Evolutionary conservation across 1,140 invertebrate species (phyloP), one percentile per base, ranked within the genome.

Genomic region (Acyrthosiphon pisum): DNA sequence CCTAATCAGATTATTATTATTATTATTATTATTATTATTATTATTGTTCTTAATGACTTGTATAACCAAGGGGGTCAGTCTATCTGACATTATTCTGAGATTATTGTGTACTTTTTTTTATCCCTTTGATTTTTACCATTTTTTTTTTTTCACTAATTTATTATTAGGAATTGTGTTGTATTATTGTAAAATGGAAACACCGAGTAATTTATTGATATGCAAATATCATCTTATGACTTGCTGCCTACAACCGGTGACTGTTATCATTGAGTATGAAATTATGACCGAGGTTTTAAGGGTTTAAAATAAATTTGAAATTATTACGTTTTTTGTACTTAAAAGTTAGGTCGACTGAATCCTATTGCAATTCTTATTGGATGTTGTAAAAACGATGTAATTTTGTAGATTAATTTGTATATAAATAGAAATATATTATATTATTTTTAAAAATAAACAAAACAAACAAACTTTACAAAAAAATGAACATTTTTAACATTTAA

Each of bases 351-450:
- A 93, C 91, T 93, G 91, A 93, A 84, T 86, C 91, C 91, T 86
- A 81, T 93, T 86, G 91, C 91, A 92, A 92, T 84, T 84, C 46
- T 41, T 92, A 83, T 83, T 92, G 48, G 48, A 92, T 92, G 20
- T 91, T 91, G 68, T 91, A 91, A 76, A 91, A 92, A 81, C 4
- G 1, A 48, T 92, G 90, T 92, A 92, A 92, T 83, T 92, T 81
- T 92, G 90, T 92, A 92, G 90, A 92, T 83, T 92, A 92, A 92
- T 92, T 92, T 92, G 90, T 92, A 92, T 48, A 92, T 92, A 83
- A 6, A 91, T 91, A 92, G 37, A 83, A 68, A n/a, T 68, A 68
- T 68, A 68, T 68, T 91, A 91, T 50, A 91, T 83, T 92, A 92
- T 92, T 92, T 92, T 92, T 83, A 50, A 92, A 90, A 90, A 41